Evolutionary conservation across 2,888 invertebrate genomes (phyloP).

Genomic region (Agrotis puta): DNA sequence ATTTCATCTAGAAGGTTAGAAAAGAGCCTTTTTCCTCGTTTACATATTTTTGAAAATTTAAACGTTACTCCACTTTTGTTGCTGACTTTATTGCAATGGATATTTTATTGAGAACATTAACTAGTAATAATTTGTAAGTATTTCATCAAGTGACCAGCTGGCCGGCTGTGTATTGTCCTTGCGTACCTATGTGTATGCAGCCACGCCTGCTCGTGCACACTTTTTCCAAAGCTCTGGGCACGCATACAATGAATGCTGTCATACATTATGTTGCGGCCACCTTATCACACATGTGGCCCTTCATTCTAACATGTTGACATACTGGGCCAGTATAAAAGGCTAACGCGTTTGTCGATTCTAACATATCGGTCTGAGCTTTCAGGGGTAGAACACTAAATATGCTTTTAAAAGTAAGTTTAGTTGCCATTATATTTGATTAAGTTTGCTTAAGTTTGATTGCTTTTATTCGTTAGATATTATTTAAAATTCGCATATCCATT

Average conservation of each 20-base stretch:
- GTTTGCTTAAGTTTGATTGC: too few relatives aligned
- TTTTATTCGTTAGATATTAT: neutral
- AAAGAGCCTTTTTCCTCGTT: too few relatives aligned
- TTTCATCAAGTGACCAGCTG: constrained; percentile 27
- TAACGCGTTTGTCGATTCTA: constrained; percentile 62
- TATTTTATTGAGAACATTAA: constrained; percentile 9
- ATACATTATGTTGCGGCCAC: constrained; percentile 71
- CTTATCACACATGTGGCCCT: constrained; percentile 77
- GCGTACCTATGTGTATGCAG: constrained; percentile 37
- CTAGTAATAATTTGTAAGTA: constrained; percentile 35
- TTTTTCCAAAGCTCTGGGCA: constrained; percentile 63
- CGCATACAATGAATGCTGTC: constrained; percentile 71
- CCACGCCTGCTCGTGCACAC: constrained; percentile 59
- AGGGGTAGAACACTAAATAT: constrained; percentile 78
- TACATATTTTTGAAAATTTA: neutral
- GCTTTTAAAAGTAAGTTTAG: constrained; percentile 83
- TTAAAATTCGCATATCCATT: neutral
- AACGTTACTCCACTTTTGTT: neutral
- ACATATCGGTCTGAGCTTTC: constrained; percentile 79
- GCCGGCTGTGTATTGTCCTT: constrained; percentile 64
- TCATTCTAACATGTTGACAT: constrained; percentile 71
- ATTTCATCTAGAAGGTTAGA: too few relatives aligned
- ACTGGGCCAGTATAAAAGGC: constrained; percentile 82
- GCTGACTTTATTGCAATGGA: neutral
- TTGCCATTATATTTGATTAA: neutral